Evolutionary conservation across 2,888 invertebrate species (phyloP).

Genomic region (Eilema sororculum): DNA sequence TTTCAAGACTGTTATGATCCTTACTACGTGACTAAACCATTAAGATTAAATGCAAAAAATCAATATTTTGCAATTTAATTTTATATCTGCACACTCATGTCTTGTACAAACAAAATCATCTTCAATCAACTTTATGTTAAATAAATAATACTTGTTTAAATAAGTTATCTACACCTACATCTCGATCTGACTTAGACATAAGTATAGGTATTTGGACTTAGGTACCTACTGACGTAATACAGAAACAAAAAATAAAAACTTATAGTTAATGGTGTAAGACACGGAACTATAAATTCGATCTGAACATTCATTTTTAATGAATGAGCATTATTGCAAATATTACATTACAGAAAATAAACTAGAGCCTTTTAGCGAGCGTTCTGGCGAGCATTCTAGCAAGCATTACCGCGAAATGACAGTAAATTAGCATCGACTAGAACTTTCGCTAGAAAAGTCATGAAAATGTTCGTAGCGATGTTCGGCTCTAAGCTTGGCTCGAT

Average conservation of each 20-base stretch:
- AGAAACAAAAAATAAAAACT: not conserved
- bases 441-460: too few relatives aligned
- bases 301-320: too few relatives aligned
- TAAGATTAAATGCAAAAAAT: conserved; percentile 4
- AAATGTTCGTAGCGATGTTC: too few relatives aligned
- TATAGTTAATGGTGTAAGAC: not conserved
- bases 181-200: not conserved
- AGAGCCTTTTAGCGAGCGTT: too few relatives aligned
- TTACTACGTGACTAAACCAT: too few relatives aligned
- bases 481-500: too few relatives aligned
- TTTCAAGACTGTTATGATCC: too few relatives aligned
- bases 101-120: not conserved
- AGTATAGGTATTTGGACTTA: not conserved
- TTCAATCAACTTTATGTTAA: not conserved
- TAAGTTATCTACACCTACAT: not conserved
- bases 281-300: not conserved
- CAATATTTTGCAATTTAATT: not conserved
- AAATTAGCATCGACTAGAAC: too few relatives aligned
- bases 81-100: not conserved
- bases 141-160: not conserved
- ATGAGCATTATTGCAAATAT: too few relatives aligned
- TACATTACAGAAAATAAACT: too few relatives aligned
- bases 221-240: not conserved
- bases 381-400: too few relatives aligned
- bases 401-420: too few relatives aligned